Evolutionary conservation across 2,888 invertebrate genomes (phyloP), one percentile per base, ranked within the genome.

Genomic region (Drosophila longiperda): DNA sequence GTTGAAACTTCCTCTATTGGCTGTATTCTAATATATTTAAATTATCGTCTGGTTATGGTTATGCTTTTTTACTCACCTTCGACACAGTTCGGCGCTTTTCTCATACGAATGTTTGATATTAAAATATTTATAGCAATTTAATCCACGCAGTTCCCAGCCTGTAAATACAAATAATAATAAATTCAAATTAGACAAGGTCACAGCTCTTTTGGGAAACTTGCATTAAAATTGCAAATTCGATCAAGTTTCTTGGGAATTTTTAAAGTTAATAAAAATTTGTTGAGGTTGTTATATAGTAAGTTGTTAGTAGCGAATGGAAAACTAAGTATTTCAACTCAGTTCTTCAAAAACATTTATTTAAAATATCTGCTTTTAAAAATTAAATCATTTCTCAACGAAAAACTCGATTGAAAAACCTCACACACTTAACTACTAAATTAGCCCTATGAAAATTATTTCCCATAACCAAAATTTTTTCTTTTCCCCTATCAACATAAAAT

Each of bases 61-160:
- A 72, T 76, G 82, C 60, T 66, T 66, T 78, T 70, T 87, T 73
- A 93, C 94, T 95, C 94, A 98, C 98, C 98, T 97, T 94, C 97
- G 96, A 95, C 98, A 98, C 94, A 98, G 95, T 94, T 98, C 97
- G 80, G 97, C 98, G 84, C 98, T 97, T 94, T 97, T 98, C 94
- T 97, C 97, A 98, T 98, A 98, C 80, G 98, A 98, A 94, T 98
- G 98, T 93, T 96, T 96, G 92, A 98, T 98, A 94, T 97, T 97
- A 94, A 98, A 98, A 94, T 97, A 98, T 95, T 97, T 98, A 94
- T 98, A 98, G 94, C 98, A 98, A 94, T 97, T 95, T 91, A 98
- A 95, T 91, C 98, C 98, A 94, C 96, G 96, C 89, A 98, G 94
- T 94, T 97, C 97, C 98, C 98, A 98, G 92, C 97, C 98, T 98